Evolutionary conservation across 2,113 vertebrate genomes (phyloP), one percentile per base, ranked within the genome.

Genomic region (Pituophis catenifer): DNA sequence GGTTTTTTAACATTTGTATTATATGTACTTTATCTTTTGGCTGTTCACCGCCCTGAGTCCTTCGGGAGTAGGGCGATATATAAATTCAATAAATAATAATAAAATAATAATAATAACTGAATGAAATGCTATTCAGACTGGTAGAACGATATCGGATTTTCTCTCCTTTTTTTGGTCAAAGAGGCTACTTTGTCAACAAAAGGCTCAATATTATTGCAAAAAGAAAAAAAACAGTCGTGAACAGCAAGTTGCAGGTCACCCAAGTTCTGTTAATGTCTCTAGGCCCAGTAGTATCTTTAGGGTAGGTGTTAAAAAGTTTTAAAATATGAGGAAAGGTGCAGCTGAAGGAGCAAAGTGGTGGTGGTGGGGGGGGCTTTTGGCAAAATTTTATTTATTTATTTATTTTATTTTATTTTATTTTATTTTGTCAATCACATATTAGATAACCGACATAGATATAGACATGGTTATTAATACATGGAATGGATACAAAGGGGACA

Each of bases 181-280:
- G 54, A 62, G 15, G 23, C 54, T 90, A 53, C 86, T 85, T 50
- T 95, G 54, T 90, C 94, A 81, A 15, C 90, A 15, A 57, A 1
- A 81, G 23, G n/a, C 50, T 38, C 86, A 54, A 12, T 33, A 10
- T 89, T 93, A 91, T 90, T 94, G 89, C 86, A 90, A 93, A 38
- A 94, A 93, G 89, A 92, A 44, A 81, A 70, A 70, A 65, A 59
- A 3, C 59, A 26, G 10, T n/a, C 15, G 26, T n/a, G 11, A n/a
- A 70, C 65, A 70, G 70, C 33, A 81, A 38, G 17, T 81, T 81
- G 70, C 70, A 38, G 33, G 17, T 38, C n/a, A 38, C 33, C 21
- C 70, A 38, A 81, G 33, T 38, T 38, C 17, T 38, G 70, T 38
- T 81, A 38, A 38, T 19, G n/a, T 38, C 33, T 19, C 17, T 81